Conservation (phyloP, 2,797 vertebrate species). For the Parotocinclus haroldoi region DNA sequence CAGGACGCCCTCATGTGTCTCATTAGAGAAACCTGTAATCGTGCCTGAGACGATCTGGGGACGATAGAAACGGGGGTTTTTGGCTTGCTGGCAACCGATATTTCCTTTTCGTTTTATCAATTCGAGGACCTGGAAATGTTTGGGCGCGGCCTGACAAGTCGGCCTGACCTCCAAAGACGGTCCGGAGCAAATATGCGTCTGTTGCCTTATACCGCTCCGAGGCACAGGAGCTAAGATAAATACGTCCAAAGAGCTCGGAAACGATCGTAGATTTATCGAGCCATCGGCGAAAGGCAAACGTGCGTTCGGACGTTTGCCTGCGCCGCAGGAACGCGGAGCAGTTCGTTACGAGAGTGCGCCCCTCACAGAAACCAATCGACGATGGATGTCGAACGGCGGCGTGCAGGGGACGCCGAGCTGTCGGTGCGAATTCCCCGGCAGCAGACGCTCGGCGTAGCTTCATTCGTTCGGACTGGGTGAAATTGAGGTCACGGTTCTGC, state of each 20-base stretch:
- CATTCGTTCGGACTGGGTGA: slow-evolving; percentile 32
- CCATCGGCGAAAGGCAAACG: slow-evolving; percentile 30
- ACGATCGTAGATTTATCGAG: neutral
- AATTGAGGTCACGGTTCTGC: slow-evolving; percentile 30
- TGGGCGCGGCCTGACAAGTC: neutral
- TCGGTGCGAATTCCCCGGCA: slow-evolving; percentile 11
- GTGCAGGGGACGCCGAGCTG: slow-evolving; percentile 22
- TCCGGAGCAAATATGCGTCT: neutral
- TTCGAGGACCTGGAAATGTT: too few species aligned
- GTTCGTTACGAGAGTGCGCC: slow-evolving; percentile 43
- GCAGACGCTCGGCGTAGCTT: slow-evolving; percentile 16
- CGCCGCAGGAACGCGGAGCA: slow-evolving; percentile 14
- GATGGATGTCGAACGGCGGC: slow-evolving; percentile 31
- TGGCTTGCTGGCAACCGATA: too few species aligned
- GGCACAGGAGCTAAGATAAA: too few species aligned
- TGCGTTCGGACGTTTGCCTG: slow-evolving; percentile 2
- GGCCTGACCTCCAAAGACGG: neutral
- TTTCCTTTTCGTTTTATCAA: too few species aligned
- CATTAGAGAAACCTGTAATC: too few species aligned
- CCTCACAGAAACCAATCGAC: slow-evolving; percentile 39
- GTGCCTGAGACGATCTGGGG: too few species aligned
- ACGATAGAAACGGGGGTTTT: too few species aligned
- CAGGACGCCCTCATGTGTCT: too few species aligned
- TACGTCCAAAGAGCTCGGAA: too few species aligned
- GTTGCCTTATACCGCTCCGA: too few species aligned